Conservation (phyloP, 2,113 vertebrate species). For the Osmerus mordax region DNA sequence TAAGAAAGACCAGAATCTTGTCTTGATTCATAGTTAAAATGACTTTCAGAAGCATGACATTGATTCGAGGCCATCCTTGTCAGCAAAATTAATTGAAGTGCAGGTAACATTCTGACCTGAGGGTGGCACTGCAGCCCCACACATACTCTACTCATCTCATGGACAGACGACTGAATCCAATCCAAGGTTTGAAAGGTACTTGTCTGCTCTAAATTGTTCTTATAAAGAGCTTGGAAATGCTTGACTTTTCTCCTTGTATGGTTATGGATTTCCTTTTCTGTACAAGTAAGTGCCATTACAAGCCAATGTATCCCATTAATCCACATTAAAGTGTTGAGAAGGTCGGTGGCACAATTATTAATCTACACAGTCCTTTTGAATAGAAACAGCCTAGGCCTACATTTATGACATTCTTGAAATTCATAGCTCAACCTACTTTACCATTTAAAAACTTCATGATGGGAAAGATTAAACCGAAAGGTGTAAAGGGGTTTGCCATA, state of each 20-base stretch:
- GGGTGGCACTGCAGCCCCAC: constrained; percentile 71
- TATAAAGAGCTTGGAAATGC: constrained; percentile 79
- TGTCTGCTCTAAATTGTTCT: constrained; percentile 79
- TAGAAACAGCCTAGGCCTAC: background rate
- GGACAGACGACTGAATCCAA: constrained; percentile 61
- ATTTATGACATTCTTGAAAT: constrained; percentile 34
- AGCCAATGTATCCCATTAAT: constrained; percentile 72
- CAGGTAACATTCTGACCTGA: constrained; percentile 46
- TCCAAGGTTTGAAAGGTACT: constrained; percentile 80
- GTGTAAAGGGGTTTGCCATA: constrained; percentile 29
- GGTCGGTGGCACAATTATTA: constrained; percentile 40
- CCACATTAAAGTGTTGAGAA: constrained; percentile 61
- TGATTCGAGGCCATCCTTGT: background rate
- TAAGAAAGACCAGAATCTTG: background rate
- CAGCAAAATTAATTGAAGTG: constrained; percentile 6
- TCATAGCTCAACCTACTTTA: constrained; percentile 21
- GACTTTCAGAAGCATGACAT: background rate
- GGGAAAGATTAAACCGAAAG: constrained; percentile 52
- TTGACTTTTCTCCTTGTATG: constrained; percentile 79
- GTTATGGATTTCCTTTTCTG: constrained; percentile 75
- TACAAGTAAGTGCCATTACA: constrained; percentile 77
- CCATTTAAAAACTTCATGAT: constrained; percentile 50
- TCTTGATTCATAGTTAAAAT: background rate
- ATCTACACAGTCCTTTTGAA: constrained; percentile 2
- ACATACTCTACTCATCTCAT: constrained; percentile 56